Conservation (phyloP, 1,140 invertebrate species). For the Drosophila takahashii region DNA sequence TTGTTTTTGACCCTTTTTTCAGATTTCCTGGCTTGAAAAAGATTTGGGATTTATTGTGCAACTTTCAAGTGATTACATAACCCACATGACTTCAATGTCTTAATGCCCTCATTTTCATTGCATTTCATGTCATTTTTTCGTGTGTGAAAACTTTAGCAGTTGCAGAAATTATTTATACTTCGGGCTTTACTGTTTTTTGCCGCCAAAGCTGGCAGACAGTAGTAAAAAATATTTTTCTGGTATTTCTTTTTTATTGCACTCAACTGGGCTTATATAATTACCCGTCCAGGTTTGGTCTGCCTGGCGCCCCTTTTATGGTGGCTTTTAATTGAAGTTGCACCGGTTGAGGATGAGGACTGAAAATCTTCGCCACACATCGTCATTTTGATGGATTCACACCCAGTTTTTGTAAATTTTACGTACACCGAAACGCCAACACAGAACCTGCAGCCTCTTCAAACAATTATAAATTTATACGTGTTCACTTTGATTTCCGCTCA, state of each 20-base stretch:
- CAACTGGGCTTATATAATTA: slow-evolving; percentile 50
- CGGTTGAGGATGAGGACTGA: slow-evolving; percentile 17
- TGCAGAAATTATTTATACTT: slow-evolving; percentile 51
- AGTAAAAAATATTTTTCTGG: slow-evolving; percentile 33
- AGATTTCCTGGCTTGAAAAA: slow-evolving; percentile 7
- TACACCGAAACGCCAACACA: slow-evolving; percentile 32
- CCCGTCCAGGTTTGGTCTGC: slow-evolving; percentile 24
- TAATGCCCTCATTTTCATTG: slow-evolving; percentile 59
- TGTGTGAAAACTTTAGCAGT: slow-evolving; percentile 46
- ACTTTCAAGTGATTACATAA: slow-evolving; percentile 34
- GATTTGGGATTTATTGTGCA: slow-evolving; percentile 13
- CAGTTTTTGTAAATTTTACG: background rate
- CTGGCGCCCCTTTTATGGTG: slow-evolving; percentile 41
- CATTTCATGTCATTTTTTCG: slow-evolving; percentile 54
- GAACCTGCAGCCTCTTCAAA: slow-evolving; percentile 27
- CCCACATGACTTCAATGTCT: slow-evolving; percentile 32
- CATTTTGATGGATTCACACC: slow-evolving; percentile 36
- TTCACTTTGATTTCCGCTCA: slow-evolving; percentile 41
- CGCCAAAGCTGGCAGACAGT: slow-evolving; percentile 30
- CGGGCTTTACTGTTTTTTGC: slow-evolving; percentile 29
- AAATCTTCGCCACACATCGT: slow-evolving; percentile 8
- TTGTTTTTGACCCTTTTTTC: slow-evolving; percentile 6
- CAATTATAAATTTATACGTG: slow-evolving; percentile 38
- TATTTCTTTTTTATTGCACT: slow-evolving; percentile 48
- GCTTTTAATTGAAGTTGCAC: slow-evolving; percentile 29